phyloP scores from a whole-genome alignment of 2,797 vertebrate species.

The Champsocephalus gunnari region DNA sequence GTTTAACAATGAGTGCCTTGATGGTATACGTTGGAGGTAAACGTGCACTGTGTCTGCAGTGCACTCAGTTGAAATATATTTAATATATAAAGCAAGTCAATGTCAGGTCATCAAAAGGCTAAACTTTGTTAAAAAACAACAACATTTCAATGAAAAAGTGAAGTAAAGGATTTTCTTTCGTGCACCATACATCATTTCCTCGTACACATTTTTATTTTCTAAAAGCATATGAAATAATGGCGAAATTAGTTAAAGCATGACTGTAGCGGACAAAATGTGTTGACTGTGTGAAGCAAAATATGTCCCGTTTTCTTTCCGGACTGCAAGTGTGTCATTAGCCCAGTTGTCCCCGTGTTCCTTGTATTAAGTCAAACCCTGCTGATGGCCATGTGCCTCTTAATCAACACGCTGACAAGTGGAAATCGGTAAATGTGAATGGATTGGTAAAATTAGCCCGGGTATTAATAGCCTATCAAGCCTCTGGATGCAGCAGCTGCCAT shows the following conservation, averaged over 20 bases:
- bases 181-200: not conserved
- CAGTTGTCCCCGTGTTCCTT: slow-evolving; percentile 69
- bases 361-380: slow-evolving; percentile 71
- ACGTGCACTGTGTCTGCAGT: too few species aligned
- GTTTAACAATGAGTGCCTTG: too few species aligned
- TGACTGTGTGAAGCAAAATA: slow-evolving; percentile 20
- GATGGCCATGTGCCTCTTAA: slow-evolving; percentile 84
- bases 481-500: slow-evolving; percentile 87
- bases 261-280: slow-evolving; percentile 27
- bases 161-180: too few species aligned
- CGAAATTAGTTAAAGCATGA: slow-evolving; percentile 12
- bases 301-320: slow-evolving; percentile 51
- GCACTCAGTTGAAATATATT: too few species aligned
- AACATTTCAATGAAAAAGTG: too few species aligned
- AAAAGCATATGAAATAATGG: slow-evolving; percentile 1
- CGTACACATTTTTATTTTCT: slow-evolving; percentile 3
- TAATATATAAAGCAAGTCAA: too few species aligned
- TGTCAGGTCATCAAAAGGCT: too few species aligned
- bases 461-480: slow-evolving; percentile 87
- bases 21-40: too few species aligned
- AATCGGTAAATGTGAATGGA: slow-evolving; percentile 85
- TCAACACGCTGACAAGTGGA: slow-evolving; percentile 83
- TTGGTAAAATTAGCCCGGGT: slow-evolving; percentile 86
- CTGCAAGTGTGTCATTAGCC: slow-evolving; percentile 57
- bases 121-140: too few species aligned